Evolutionary conservation across 2,113 vertebrate genomes (phyloP), one percentile per base, ranked within the genome.

Genomic region (Cololabis saira): DNA sequence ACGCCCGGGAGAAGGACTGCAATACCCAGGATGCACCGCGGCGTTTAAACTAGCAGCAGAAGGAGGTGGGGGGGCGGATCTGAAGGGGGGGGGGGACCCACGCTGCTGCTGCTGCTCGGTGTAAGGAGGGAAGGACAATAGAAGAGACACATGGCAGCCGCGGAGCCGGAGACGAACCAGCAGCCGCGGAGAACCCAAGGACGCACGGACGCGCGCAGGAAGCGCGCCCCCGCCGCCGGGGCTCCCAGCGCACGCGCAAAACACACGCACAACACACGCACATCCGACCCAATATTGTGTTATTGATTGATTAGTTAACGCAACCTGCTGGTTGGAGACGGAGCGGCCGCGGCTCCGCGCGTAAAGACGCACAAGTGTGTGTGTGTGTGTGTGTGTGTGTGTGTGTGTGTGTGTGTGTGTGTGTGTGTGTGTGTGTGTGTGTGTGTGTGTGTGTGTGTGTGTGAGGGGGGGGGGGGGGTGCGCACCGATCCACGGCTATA

Each of bases 1-100:
- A 90, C 90, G 90, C 90, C 90, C 90, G 91, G 87, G 66, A 80
- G 76, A 85, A 33, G 83, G 63, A 91, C 88, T 81, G 72, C 89
- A 82, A 82, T 84, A 86, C 90, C 92, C 92, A 93, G 67, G 61
- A 84, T 91, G 87, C 92, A 90, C 57, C 44, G 78, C 89, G 66
- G 40, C 65, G 53, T 81, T 83, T 84, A 87, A 84, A 87, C 85
- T 87, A 85, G 84, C 82, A 82, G 78, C 78, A 50, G 54, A 42
- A 81, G 70, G 14, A 67, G 57, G 55, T 14, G 55, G 33, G 16
- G 64, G 61, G 45, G 64, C 51, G 21, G 27, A 22, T 16, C 47
- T 21, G 17, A 69, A 56, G 53, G 60, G 21, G 30, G 55, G 27
- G 65, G 48, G 53, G 67, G 50, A 69, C 47, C 16, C 1, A 21